Evolutionary conservation across 2,797 vertebrate species (phyloP).

Genomic region (Pachyuromys duprasi): DNA sequence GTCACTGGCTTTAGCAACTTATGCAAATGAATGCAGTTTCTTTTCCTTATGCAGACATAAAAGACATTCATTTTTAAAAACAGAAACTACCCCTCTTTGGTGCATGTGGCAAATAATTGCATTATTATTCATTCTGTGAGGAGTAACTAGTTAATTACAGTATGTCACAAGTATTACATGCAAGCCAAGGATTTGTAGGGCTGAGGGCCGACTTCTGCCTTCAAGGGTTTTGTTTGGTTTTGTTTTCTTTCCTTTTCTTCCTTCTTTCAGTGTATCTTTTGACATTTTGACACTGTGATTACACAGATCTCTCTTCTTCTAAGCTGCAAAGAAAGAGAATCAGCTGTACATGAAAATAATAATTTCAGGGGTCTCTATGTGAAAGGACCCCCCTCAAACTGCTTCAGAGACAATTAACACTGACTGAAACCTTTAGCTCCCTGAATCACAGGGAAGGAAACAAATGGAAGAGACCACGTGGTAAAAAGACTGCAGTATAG

Average conservation of each 20-base stretch:
- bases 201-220: slow-evolving; percentile 22
- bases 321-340: slow-evolving; percentile 65
- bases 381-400: slow-evolving; percentile 55
- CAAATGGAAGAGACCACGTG: slow-evolving; percentile 22
- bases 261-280: slow-evolving; percentile 62
- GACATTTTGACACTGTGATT: slow-evolving; percentile 78
- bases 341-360: slow-evolving; percentile 74
- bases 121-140: slow-evolving; percentile 78
- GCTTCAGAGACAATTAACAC: slow-evolving; percentile 64
- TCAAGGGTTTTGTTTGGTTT: background rate
- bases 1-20: slow-evolving; percentile 49
- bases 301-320: slow-evolving; percentile 72
- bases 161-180: slow-evolving; percentile 72
- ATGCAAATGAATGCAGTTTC: slow-evolving; percentile 58
- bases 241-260: slow-evolving; percentile 53
- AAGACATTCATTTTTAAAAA: slow-evolving; percentile 68
- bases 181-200: slow-evolving; percentile 69
- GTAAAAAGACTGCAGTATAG: slow-evolving; percentile 18
- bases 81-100: slow-evolving; percentile 59
- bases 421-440: slow-evolving; percentile 65
- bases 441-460: slow-evolving; percentile 40
- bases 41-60: slow-evolving; percentile 65
- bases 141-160: slow-evolving; percentile 82
- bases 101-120: slow-evolving; percentile 74
- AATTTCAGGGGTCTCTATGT: slow-evolving; percentile 67